Conservation (phyloP, 1,140 invertebrate genomes). For the Scaptomyza hsui region DNA sequence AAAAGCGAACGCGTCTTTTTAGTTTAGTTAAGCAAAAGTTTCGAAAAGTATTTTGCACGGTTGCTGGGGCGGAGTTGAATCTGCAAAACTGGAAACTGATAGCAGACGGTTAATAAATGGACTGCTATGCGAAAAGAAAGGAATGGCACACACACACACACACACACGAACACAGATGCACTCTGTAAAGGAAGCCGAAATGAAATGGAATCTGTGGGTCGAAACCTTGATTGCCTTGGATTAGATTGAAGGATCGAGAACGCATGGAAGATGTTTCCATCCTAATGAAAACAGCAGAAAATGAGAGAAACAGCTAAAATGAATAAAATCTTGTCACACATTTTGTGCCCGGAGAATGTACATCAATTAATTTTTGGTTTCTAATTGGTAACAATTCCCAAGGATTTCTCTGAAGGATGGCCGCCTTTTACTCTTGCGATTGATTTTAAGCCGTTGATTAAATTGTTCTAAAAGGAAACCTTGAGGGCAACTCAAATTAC, state of each 20-base stretch:
- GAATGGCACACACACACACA: not conserved
- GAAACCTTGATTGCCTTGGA: conserved; percentile 37
- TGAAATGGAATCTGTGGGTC: conserved; percentile 65
- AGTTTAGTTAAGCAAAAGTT: conserved; percentile 66
- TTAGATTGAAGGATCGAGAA: conserved; percentile 27
- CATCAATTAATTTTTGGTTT: conserved; percentile 51
- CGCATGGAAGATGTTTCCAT: conserved; percentile 61
- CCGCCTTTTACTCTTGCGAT: not conserved
- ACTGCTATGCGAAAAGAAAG: conserved; percentile 15
- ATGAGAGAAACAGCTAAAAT: not conserved
- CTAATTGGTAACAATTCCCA: conserved; percentile 44
- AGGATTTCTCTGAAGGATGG: conserved; percentile 4
- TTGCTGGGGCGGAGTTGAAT: conserved; percentile 20
- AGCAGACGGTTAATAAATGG: conserved; percentile 76
- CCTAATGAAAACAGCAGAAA: conserved; percentile 42
- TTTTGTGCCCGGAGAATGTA: conserved; percentile 6
- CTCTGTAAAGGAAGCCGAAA: conserved; percentile 31
- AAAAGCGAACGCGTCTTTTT: conserved; percentile 34
- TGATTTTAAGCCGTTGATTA: not conserved
- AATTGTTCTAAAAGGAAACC: not conserved
- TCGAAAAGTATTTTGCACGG: conserved; percentile 74
- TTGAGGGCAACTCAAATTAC: not conserved
- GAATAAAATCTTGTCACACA: conserved; percentile 10
- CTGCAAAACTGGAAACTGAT: conserved; percentile 63
- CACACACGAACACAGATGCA: not conserved